These are phyloP conservation scores for Drosophila fungiperda DNA, from an alignment of 2,888 invertebrate species.

Conservation along the genomic window DNA sequence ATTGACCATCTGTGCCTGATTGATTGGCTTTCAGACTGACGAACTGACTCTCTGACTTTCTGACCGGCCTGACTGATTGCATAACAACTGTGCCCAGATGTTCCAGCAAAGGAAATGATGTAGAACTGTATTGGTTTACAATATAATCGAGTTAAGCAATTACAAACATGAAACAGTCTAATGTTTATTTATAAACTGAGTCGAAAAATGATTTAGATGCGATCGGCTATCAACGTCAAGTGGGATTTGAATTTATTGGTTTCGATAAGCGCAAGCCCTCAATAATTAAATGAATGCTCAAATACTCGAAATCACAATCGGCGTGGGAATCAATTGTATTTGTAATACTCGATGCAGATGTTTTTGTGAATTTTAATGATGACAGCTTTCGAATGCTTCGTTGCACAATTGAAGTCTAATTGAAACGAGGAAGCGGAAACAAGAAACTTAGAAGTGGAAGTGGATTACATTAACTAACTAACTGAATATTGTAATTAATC, in stretches of 20 bases:
- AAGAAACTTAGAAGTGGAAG: slow-evolving; percentile 50
- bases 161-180: slow-evolving; percentile 67
- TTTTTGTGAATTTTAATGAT: slow-evolving; percentile 37
- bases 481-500: slow-evolving; percentile 67
- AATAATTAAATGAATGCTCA: slow-evolving; percentile 54
- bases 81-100: slow-evolving; percentile 50
- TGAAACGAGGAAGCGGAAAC: slow-evolving; percentile 71
- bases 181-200: slow-evolving; percentile 68
- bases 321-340: slow-evolving; percentile 41
- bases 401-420: slow-evolving; percentile 78
- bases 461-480: slow-evolving; percentile 69
- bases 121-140: slow-evolving; percentile 20
- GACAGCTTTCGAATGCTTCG: slow-evolving; percentile 46
- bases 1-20: slow-evolving; percentile 30
- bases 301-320: slow-evolving; percentile 8
- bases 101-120: slow-evolving; percentile 35
- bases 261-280: slow-evolving; percentile 38
- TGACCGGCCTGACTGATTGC: slow-evolving; percentile 37
- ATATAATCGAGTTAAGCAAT: slow-evolving; percentile 41
- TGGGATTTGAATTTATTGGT: slow-evolving; percentile 9
- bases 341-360: slow-evolving; percentile 32
- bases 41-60: slow-evolving; percentile 2
- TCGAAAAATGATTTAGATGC: slow-evolving; percentile 34
- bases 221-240: slow-evolving; percentile 28
- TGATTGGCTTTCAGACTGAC: background rate